Evolutionary conservation across 1,140 invertebrate species (phyloP), one percentile per base, ranked within the genome.

Genomic region (Rhynchophorus ferrugineus): DNA sequence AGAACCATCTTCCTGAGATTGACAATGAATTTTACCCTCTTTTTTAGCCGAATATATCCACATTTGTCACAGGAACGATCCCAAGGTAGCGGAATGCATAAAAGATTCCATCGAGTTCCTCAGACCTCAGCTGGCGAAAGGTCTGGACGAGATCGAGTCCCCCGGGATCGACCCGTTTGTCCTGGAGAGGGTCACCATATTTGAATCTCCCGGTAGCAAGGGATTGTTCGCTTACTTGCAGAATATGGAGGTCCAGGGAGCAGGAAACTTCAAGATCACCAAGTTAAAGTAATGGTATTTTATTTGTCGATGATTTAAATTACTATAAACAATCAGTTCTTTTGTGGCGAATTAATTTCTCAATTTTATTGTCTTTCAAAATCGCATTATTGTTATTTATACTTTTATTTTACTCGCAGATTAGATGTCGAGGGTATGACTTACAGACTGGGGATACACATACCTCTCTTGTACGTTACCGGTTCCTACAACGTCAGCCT

Each of bases 131-230:
- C 71, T 85, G 39, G 67, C 70, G 3, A 62, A 72, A 65, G 83
- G 83, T 52, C 82, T 83, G 47, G 77, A 78, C 1, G 82, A 84
- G 64, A 63, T 84, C n/a, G 74, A 79, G 0, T 79, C 83, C 8
- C 82, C 82, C 0, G 65, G 77, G 0, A 75, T 84, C 2, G 83
- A 85, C 52, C 82, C 82, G 0, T 65, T 85, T 9, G 63, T 69
- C 20, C 63, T 84, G 14, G 77, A 80, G 3, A 75, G 81, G 49
- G 60, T 68, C 3, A 44, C 42, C 2, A 38, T 55, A 21, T 49
- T 55, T 16, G 39, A 55, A 29, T 45, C 45, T 14, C 13, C 14
- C 13, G 8, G 21, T 6, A 46, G 17, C 11, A 37, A 37, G 2
- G 20, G 45, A 13, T 19, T 56, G 9, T 44, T 41, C 13, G 48